phyloP scores from a whole-genome alignment of 2,888 invertebrate species.

The Acronicta psi region DNA sequence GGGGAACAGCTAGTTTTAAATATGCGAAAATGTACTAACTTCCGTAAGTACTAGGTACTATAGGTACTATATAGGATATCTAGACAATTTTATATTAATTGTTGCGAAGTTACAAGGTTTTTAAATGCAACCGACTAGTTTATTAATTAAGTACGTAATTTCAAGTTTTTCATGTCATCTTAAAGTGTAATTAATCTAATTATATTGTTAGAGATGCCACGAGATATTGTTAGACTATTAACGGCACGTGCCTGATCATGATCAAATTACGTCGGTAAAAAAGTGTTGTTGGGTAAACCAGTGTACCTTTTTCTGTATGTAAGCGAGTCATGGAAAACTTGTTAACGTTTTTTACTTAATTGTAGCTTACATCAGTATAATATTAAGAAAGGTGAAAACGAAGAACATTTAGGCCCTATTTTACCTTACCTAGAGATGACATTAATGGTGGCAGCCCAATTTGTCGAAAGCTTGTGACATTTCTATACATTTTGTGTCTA shows the following conservation, averaged over 20 bases:
- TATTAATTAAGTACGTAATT: not conserved
- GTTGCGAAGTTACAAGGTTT: constrained; percentile 33
- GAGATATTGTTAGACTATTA: constrained; percentile 10
- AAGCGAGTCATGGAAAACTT: too few relatives aligned
- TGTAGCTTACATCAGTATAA: too few relatives aligned
- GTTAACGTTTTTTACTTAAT: too few relatives aligned
- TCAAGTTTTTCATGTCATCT: constrained; percentile 20
- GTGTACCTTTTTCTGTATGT: too few relatives aligned
- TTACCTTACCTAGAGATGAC: too few relatives aligned
- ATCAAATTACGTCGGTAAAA: not conserved
- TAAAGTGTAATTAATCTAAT: constrained; percentile 14
- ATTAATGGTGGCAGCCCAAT: too few relatives aligned
- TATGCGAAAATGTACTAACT: too few relatives aligned
- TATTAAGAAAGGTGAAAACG: too few relatives aligned
- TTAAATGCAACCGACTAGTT: constrained; percentile 30
- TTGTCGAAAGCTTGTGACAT: too few relatives aligned
- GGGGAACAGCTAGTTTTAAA: too few relatives aligned
- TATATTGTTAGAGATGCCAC: constrained; percentile 2
- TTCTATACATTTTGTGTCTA: too few relatives aligned
- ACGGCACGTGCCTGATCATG: not conserved
- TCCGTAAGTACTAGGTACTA: constrained; percentile 27
- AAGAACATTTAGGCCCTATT: too few relatives aligned
- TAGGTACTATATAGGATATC: constrained; percentile 31
- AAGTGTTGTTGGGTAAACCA: not conserved
- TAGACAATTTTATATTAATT: constrained; percentile 27